Conservation (phyloP, 2,113 vertebrate genomes). For the Megaceryle maxima region DNA sequence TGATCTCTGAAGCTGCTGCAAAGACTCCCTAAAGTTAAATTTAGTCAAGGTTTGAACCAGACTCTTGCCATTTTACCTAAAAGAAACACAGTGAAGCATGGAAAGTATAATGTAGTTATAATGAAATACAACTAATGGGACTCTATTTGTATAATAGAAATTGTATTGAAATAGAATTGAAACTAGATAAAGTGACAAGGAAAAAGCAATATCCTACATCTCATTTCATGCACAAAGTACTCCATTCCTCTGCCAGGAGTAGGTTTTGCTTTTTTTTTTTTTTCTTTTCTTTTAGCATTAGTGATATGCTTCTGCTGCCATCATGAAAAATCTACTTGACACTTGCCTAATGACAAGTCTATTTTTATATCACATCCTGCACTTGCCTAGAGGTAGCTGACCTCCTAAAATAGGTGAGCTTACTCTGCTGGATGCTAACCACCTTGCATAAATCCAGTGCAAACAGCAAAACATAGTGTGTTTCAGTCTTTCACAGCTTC, state of each 20-base stretch:
- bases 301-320: background rate
- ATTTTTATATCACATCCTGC: background rate
- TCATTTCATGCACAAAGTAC: background rate
- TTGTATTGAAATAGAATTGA: background rate
- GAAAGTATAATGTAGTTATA: background rate
- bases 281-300: background rate
- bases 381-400: background rate
- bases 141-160: background rate
- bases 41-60: background rate
- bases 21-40: background rate
- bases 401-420: background rate
- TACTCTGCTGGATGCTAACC: background rate
- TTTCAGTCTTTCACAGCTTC: background rate
- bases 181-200: background rate
- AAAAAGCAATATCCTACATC: background rate
- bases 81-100: background rate
- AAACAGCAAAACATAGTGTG: background rate
- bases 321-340: background rate
- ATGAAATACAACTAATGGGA: background rate
- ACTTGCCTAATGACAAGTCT: background rate
- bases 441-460: background rate
- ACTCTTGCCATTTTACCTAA: background rate
- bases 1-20: background rate
- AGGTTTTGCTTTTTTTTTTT: background rate
- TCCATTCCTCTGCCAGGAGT: background rate